Conservation (phyloP, 2,113 vertebrate genomes). For the Bufo gargarizans region DNA sequence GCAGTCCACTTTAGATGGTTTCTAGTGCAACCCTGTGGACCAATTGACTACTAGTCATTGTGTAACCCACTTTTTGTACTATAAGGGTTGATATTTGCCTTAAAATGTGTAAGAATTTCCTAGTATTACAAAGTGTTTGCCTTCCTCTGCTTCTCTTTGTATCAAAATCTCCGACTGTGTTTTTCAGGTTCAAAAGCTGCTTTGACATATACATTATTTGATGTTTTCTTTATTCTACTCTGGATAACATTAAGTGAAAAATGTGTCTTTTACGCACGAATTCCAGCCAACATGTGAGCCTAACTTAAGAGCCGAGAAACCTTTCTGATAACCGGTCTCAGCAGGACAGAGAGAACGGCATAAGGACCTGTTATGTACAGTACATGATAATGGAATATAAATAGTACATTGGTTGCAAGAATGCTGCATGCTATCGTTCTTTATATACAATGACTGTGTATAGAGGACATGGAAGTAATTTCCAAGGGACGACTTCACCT, state of each 20-base stretch:
- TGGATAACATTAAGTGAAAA: conserved; percentile 56
- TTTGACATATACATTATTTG: conserved; percentile 60
- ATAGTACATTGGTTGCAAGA: conserved; percentile 13
- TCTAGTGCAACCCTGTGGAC: too few species aligned
- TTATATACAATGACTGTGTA: conserved; percentile 25
- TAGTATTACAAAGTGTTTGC: neutral
- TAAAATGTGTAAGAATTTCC: neutral
- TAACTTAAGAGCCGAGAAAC: conserved; percentile 1
- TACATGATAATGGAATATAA: conserved; percentile 44
- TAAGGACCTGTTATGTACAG: conserved; percentile 6
- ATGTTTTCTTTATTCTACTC: conserved; percentile 60
- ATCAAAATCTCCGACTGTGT: neutral
- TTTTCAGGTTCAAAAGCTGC: conserved; percentile 50
- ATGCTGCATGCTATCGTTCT: conserved; percentile 11
- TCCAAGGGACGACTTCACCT: conserved; percentile 54
- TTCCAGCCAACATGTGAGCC: conserved; percentile 18
- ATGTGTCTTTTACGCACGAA: conserved; percentile 15
- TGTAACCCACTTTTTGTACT: neutral
- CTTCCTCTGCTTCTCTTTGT: neutral
- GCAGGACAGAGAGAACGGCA: neutral
- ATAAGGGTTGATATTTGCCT: neutral
- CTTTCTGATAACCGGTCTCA: conserved; percentile 40
- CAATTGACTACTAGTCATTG: too few species aligned
- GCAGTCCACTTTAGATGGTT: too few species aligned
- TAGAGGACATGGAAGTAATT: conserved; percentile 50